A percentile compares a stretch with the other conserved stretches of the same genome.
phyloP scores from a whole-genome alignment of 2,113 vertebrate species.

The Thalassoma bifasciatum region DNA sequence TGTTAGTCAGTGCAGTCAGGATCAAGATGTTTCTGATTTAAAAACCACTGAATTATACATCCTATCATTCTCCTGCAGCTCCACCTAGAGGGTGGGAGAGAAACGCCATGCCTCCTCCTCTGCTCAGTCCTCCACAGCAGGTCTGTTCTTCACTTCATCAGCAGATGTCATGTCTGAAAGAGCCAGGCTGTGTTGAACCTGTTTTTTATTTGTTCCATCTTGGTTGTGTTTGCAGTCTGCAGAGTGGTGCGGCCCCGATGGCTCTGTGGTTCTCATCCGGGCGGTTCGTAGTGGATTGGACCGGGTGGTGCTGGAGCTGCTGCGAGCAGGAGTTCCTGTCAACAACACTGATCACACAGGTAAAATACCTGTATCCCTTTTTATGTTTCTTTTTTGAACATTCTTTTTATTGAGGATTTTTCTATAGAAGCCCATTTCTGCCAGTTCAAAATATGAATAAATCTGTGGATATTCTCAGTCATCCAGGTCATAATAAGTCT shows the following conservation, averaged over 20 bases:
- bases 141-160: constrained; percentile 50
- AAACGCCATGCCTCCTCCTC: constrained; percentile 73
- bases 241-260: constrained; percentile 85
- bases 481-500: too few species aligned
- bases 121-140: constrained; percentile 79
- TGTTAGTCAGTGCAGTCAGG: not conserved
- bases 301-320: constrained; percentile 89
- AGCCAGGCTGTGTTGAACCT: too few species aligned
- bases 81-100: constrained; percentile 84
- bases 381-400: too few species aligned
- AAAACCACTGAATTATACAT: too few species aligned
- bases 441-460: too few species aligned
- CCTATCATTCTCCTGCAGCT: constrained; percentile 52
- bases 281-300: constrained; percentile 89
- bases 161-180: too few species aligned
- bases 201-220: too few species aligned
- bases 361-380: constrained; percentile 49
- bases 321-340: constrained; percentile 87
- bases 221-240: constrained; percentile 66
- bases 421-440: too few species aligned
- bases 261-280: constrained; percentile 89
- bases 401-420: too few species aligned
- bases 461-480: too few species aligned
- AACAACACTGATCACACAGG: constrained; percentile 90
- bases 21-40: too few species aligned